phyloP scores from a whole-genome alignment of 2,888 invertebrate species.

The Nomada hirtipes region DNA sequence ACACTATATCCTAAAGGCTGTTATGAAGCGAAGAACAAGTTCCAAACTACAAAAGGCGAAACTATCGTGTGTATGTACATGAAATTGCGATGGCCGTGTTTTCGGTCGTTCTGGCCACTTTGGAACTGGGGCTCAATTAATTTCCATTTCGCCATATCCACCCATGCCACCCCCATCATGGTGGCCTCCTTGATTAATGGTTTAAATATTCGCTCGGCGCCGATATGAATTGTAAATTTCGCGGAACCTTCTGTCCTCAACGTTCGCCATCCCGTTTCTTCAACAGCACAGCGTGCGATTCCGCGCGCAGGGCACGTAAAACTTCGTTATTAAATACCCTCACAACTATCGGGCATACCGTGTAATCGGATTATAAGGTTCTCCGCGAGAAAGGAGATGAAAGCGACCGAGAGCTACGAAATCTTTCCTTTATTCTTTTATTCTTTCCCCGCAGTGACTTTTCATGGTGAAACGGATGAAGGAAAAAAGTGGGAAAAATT shows the following conservation, averaged over 20 bases:
- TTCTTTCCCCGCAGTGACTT: not conserved
- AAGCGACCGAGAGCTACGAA: not conserved
- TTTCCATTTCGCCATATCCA: slow-evolving; percentile 74
- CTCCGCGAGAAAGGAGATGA: not conserved
- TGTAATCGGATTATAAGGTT: slow-evolving; percentile 48
- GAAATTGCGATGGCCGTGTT: slow-evolving; percentile 40
- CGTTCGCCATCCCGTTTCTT: slow-evolving; percentile 14
- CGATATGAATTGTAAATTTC: slow-evolving; percentile 82
- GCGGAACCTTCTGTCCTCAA: slow-evolving; percentile 53
- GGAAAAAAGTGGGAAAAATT: not conserved
- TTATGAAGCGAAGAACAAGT: not conserved
- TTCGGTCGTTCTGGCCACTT: slow-evolving; percentile 47
- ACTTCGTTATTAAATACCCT: slow-evolving; percentile 72
- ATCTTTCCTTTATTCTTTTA: not conserved
- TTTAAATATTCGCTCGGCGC: slow-evolving; percentile 77
- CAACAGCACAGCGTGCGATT: slow-evolving; percentile 15
- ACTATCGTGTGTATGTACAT: slow-evolving; percentile 21
- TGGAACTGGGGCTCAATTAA: slow-evolving; percentile 73
- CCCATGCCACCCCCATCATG: slow-evolving; percentile 54
- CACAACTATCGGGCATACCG: slow-evolving; percentile 34
- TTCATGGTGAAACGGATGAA: not conserved
- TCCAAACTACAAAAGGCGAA: not conserved
- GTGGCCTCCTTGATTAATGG: slow-evolving; percentile 79
- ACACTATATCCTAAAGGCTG: no score
- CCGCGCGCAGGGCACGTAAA: slow-evolving; percentile 63